Evolutionary conservation across 2,888 invertebrate species (phyloP), one percentile per base, ranked within the genome.

Genomic region (Nebria brevicollis): DNA sequence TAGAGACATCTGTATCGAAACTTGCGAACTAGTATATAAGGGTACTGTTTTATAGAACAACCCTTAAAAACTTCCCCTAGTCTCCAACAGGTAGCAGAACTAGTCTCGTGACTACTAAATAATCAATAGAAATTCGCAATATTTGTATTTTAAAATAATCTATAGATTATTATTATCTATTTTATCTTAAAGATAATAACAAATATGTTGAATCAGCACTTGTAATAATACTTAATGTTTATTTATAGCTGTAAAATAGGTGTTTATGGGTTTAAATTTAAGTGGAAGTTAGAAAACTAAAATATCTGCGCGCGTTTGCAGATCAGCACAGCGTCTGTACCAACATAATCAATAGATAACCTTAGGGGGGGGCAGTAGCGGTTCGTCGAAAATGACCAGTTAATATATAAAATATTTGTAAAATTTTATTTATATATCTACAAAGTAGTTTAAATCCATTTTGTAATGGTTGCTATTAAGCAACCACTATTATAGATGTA

Each of bases 341-440:
- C 54, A 34, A 34, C 34, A 54, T 54, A 54, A 54, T 54, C 54
- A 54, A 54, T 54, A 54, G 54, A 70, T 70, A 34, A 34, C 70
- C 70, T 70, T 70, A 70, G 26, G 11, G 25, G 25, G 5, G 15
- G 70, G 0, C 70, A 70, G 70, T 70, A 6, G 70, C 25, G 70
- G 5, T 20, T 26, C 70, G 70, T 70, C 3, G 5, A 70, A 25
- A 20, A 11, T 1, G 70, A 25, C 13, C 13, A 66, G 20, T 20
- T 34, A 0, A 34, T 5, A 34, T 34, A 1, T 34, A 34, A 34
- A 4, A 65, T 65, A 65, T 1, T 65, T 13, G 0, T 20, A 20
- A 20, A 20, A 20, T 20, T 20, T 20, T 20, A 20, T 20, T 20
- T 20, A 20, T 1, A 20, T 20, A 20, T 20, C 1, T 20, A 20